Evolutionary conservation across 1,140 invertebrate species (phyloP), one percentile per base, ranked within the genome.

Genomic region (Gonioctena quinquepunctata): DNA sequence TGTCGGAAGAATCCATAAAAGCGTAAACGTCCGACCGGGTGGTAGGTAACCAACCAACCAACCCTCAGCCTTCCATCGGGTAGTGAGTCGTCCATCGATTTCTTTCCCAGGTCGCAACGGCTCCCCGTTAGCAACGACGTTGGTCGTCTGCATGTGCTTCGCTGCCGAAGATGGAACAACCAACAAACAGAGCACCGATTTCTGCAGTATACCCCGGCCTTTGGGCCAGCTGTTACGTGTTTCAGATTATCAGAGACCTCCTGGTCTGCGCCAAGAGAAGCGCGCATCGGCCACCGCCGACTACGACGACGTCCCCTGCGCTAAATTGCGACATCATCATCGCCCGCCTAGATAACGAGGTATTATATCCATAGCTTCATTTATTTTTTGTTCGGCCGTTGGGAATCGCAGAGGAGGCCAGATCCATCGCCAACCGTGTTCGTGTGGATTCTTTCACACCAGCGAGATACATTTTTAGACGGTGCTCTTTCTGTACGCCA

Each of bases 201-300:
- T 63, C 61, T 63, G 61, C 63, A 66, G 63, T 66, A 54, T 26
- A 54, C 63, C 23, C 63, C 18, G 11, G n/a, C 21, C 48, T 52
- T 66, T 52, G 48, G 48, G 63, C 23, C 63, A n/a, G 49, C 6
- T n/a, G 4, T 3, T 21, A 21, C 59, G 27, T 18, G 59, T 25
- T 25, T 13, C 52, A 54, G 18, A 54, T 13, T 28, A 42, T 62
- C 27, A 28, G 27, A 18, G 23, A 27, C 60, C 60, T 62, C 33
- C 60, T 62, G 60, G 60, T 62, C 60, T 62, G 60, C 60, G 60
- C 60, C 60, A 62, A 62, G 60, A 62, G 26, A 62, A 27, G 26
- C 60, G 60, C 60, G 60, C 60, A 62, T 62, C 60, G 60, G 60
- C 18, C 60, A 25, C 60, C 26, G 26, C 60, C 27, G 33, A 62